These are phyloP conservation scores for Sanderia malayensis DNA, from an alignment of 30 jellyfish, hydroid and myxozoan genomes.

Conservation along the genomic window DNA sequence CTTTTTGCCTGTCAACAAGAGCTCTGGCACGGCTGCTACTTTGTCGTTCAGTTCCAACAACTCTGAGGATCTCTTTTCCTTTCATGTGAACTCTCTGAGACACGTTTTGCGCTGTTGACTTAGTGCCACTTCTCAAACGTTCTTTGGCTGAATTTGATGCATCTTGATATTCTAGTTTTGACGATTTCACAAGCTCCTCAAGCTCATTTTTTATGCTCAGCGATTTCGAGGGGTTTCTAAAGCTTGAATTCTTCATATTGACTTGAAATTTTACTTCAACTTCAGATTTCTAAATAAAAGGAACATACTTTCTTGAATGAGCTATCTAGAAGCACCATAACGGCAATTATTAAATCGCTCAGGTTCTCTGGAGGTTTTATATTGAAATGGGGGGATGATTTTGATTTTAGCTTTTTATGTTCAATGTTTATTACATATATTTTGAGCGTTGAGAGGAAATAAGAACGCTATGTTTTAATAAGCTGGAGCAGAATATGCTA, in stretches of 20 bases:
- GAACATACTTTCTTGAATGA: not conserved
- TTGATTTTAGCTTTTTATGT: not conserved
- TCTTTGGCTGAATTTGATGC: conserved; percentile 26
- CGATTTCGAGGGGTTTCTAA: conserved; percentile 8
- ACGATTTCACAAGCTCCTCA: conserved; percentile 23
- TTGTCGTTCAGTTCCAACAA: conserved; percentile 26
- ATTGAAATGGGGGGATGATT: not conserved
- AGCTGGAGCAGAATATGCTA: no score
- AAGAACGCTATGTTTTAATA: no score
- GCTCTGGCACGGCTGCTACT: conserved; percentile 12
- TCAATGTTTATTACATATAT: not conserved
- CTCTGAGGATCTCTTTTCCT: conserved; percentile 52
- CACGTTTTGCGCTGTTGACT: conserved; percentile 4
- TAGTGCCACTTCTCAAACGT: conserved; percentile 21
- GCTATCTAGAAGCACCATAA: not conserved
- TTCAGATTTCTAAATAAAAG: not conserved
- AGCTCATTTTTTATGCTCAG: conserved; percentile 39
- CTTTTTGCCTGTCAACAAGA: not conserved
- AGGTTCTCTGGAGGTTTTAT: not conserved
- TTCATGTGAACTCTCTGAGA: conserved; percentile 16
- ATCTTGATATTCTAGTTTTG: conserved; percentile 34
- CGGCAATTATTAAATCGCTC: not conserved
- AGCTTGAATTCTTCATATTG: conserved; percentile 25
- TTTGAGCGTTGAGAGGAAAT: not conserved
- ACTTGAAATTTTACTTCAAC: not conserved